Evolutionary conservation across 1,140 invertebrate species (phyloP).

Genomic region (Bombus sylvicola): DNA sequence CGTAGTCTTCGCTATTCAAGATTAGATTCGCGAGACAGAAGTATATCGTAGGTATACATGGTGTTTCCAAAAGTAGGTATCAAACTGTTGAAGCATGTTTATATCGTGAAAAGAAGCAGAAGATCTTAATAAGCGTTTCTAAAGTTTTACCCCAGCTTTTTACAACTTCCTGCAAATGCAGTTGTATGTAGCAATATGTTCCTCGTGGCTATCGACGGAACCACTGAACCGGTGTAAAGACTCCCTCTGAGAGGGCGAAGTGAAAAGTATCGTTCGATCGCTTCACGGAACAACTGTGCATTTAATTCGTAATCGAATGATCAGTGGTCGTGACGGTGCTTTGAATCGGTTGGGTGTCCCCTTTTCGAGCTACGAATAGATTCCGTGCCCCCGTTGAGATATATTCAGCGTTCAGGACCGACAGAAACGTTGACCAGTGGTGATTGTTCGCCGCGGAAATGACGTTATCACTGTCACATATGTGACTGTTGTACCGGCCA

Average conservation of each 20-base stretch:
- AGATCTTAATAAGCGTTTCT: too few relatives aligned
- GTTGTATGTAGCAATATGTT: neutral
- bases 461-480: slow-evolving; percentile 57
- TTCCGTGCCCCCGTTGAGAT: neutral
- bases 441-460: slow-evolving; percentile 61
- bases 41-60: neutral
- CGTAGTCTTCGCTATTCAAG: neutral
- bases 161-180: neutral
- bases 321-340: slow-evolving; percentile 26
- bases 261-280: slow-evolving; percentile 35
- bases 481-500: neutral
- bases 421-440: slow-evolving; percentile 41
- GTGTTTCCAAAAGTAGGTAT: neutral
- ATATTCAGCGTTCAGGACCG: slow-evolving; percentile 49
- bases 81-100: neutral
- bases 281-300: slow-evolving; percentile 26
- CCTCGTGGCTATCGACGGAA: neutral
- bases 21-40: neutral
- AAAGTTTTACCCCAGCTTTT: neutral
- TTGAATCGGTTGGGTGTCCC: slow-evolving; percentile 29
- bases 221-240: slow-evolving; percentile 7
- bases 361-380: slow-evolving; percentile 12
- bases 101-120: too few relatives aligned
- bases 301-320: slow-evolving; percentile 45
- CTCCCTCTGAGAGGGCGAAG: neutral